Base-by-base conservation (phyloP, 2,888 invertebrate genomes). In the Exocentrus adspersus region DNA sequence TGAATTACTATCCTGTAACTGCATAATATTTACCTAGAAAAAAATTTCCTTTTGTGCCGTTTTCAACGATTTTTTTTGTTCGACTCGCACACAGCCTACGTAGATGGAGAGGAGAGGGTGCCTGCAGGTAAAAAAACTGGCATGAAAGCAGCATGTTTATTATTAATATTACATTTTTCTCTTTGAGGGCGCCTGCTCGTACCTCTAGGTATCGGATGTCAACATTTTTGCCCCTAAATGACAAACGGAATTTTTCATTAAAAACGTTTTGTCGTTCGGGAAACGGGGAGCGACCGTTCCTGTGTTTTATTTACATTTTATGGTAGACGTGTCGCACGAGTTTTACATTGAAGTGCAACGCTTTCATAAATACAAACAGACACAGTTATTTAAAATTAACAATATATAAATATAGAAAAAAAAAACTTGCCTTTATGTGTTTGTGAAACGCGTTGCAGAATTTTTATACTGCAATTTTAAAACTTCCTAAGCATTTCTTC, bases 71-170 rank as follows among this genome's bases (percentile, higher is more conserved):
- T n/a, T 54, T 60, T 56, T 62, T 51, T 56, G 41, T 60, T 68
- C 60, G 19, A 57, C 58, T n/a, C n/a, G n/a, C n/a, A 30, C 53
- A 71, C 84, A 88, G 89, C 89, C 82, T 87, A 87, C 83, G 86
- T 87, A 85, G 88, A 89, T 79, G 89, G 89, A 78, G 88, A 89
- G 82, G 88, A 88, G 81, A 83, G 89, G 82, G 84, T 87, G 79
- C 88, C 88, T 77, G 88, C 89, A 89, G 89, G 89, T 89, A 88
- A n/a, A n/a, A n/a, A n/a, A 82, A 76, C 71, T 43, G 62, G 74
- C 72, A 75, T 75, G 75, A 69, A 70, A 63, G 43, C 57, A 60
- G 72, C 71, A 71, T 73, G 67, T 61, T 70, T 60, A 62, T 60
- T 64, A 51, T 20, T 59, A 59, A 50, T 58, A 24, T 24, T 24